Base-by-base conservation (phyloP, 1,140 invertebrate species). In the Hycleus phaleratus region DNA sequence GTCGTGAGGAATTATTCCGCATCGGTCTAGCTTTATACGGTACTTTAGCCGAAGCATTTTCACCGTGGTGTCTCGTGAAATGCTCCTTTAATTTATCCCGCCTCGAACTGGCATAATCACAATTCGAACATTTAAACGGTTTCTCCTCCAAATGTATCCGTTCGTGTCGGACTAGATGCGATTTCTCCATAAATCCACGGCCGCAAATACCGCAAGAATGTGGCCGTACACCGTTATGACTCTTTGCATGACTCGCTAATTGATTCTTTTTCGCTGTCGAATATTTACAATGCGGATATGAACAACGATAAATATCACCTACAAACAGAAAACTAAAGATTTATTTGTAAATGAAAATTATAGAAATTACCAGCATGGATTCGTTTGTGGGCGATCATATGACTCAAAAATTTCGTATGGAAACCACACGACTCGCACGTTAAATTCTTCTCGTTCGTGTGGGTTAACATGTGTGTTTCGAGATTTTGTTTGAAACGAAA, bases 1-100 rank as follows among this genome's bases (percentile, higher is more conserved):
- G 57, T 43, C 65, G 59, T 1, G 49, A 43, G 5, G 67, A 60
- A n/a, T 58, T 63, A 51, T 67, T 71, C 53, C 72, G 67, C 59
- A 73, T 65, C 0, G 75, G 75, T 43, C 78, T 65, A 4, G 77
- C 77, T 67, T 78, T 79, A 62, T 79, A 80, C 2, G 78, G 78
- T 18, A 75, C 74, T 66, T 79, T 78, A 6, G 77, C 76, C 45
- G 78, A 76, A 12, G 76, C 75, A 62, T 79, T 77, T 49, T 74
- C 74, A 8, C 79, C 73, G 68, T 86, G 84, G 71, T 85, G 83
- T 61, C 83, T 79, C 12, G 76, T 71, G 51, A 81, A 76, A 67
- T 86, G 85, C 64, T 85, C 83, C 64, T 86, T 85, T 5, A 87
- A 68, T 68, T 86, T 86, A 70, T 87, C 85, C 42, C 82, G 70